Conservation (phyloP, 2,113 vertebrate species). For the Melanerpes aurifrons region DNA sequence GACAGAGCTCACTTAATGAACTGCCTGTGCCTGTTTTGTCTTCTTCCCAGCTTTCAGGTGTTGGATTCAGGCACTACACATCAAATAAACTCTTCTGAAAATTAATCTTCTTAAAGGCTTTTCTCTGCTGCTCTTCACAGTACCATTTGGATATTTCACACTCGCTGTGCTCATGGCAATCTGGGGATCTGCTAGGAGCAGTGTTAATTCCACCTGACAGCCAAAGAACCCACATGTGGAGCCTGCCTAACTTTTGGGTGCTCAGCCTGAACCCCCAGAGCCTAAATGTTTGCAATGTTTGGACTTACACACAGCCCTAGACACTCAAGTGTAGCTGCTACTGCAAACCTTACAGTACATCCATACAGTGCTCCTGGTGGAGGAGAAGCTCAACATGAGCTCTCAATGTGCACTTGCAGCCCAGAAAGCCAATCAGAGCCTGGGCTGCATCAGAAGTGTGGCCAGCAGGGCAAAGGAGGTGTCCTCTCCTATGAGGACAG, state of each 20-base stretch:
- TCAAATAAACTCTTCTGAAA: neutral
- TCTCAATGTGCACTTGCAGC: too few species aligned
- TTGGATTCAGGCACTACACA: neutral
- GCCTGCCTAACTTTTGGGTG: neutral
- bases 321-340: neutral
- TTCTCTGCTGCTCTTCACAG: conserved; percentile 5
- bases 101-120: conserved; percentile 12
- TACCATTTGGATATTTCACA: neutral
- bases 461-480: too few species aligned
- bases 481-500: too few species aligned
- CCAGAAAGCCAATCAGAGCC: too few species aligned
- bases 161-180: neutral
- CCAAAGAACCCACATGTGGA: neutral
- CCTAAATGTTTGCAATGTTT: neutral
- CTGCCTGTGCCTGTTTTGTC: neutral
- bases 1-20: neutral
- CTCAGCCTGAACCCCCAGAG: neutral
- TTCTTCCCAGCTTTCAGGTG: neutral
- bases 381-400: too few species aligned
- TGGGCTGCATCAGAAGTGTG: too few species aligned
- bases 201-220: neutral
- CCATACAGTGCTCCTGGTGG: neutral
- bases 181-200: neutral
- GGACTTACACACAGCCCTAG: fast-evolving
- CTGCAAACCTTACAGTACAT: neutral